A percentile compares a stretch with the other conserved stretches of the same genome.
These are phyloP conservation scores for Pseudachorutes palmiensis DNA, from an alignment of 1,140 invertebrate species.

Conservation along the genomic window DNA sequence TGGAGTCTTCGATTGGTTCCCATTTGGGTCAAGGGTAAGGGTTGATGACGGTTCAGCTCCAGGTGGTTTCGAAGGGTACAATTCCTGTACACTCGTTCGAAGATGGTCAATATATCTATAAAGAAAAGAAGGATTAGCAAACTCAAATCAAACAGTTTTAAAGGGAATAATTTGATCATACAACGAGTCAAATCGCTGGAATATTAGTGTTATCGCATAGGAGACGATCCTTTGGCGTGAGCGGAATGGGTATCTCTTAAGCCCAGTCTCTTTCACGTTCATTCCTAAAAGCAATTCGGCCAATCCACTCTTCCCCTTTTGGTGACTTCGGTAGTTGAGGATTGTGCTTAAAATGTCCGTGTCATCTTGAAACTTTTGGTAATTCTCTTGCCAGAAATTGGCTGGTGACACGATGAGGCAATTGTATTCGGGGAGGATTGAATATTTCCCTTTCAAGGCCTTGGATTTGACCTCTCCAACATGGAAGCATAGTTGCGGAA, in stretches of 20 bases:
- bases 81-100: neutral
- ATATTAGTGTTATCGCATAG: slow-evolving; percentile 80
- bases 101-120: slow-evolving; percentile 6
- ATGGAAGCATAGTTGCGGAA: slow-evolving; percentile 57
- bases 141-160: neutral
- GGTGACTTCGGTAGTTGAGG: slow-evolving; percentile 64
- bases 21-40: neutral
- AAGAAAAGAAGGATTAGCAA: neutral
- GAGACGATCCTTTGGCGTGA: slow-evolving; percentile 73
- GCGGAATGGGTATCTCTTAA: slow-evolving; percentile 74
- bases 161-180: slow-evolving; percentile 43
- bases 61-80: neutral
- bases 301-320: slow-evolving; percentile 68
- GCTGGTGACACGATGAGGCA: slow-evolving; percentile 88
- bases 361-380: slow-evolving; percentile 58
- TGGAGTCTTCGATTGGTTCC: neutral
- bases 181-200: slow-evolving; percentile 68
- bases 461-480: slow-evolving; percentile 66
- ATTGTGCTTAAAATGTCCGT: slow-evolving; percentile 68
- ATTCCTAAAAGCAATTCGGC: slow-evolving; percentile 87
- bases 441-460: slow-evolving; percentile 47
- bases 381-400: slow-evolving; percentile 81
- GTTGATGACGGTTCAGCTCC: neutral
- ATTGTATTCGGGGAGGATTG: slow-evolving; percentile 75
- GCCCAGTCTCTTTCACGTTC: slow-evolving; percentile 76